Percentiles rank a stretch among this genome's conserved stretches.
Evolutionary conservation across 1,140 invertebrate species (phyloP).

Genomic region (Drosophila pseudoananassae): DNA sequence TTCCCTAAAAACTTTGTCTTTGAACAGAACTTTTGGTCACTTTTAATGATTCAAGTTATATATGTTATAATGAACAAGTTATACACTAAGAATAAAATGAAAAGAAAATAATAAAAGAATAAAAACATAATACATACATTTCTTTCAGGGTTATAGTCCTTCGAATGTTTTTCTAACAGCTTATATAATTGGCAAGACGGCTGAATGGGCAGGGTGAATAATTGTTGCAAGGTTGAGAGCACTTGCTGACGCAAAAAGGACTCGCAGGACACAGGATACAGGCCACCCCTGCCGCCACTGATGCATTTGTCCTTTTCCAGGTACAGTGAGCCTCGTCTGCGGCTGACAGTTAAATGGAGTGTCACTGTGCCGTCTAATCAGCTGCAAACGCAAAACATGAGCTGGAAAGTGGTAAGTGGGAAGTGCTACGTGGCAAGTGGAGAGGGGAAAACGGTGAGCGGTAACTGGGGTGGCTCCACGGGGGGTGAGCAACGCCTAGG

Average conservation of each 20-base stretch:
- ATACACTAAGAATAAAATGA: neutral
- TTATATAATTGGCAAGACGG: slow-evolving; percentile 38
- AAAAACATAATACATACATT: slow-evolving; percentile 6
- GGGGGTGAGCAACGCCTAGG: neutral
- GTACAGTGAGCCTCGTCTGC: slow-evolving; percentile 24
- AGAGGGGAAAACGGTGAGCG: neutral
- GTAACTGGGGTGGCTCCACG: neutral
- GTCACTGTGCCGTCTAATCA: slow-evolving; percentile 46
- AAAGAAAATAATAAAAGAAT: neutral
- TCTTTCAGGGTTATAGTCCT: neutral
- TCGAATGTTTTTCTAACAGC: slow-evolving; percentile 28
- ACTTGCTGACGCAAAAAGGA: slow-evolving; percentile 27
- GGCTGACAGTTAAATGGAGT: slow-evolving; percentile 56
- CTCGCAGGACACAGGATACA: slow-evolving; percentile 3
- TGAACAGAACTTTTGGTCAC: too few species aligned
- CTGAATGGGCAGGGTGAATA: slow-evolving; percentile 20
- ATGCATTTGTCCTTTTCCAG: slow-evolving; percentile 35
- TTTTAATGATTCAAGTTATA: too few species aligned
- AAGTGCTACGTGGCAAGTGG: neutral
- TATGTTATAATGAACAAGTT: too few species aligned
- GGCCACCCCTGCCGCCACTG: neutral
- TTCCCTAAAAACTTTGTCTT: too few species aligned
- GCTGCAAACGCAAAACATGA: slow-evolving; percentile 32
- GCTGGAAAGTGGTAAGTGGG: neutral
- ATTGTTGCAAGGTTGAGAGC: slow-evolving; percentile 22